Conservation (phyloP, 2,888 invertebrate genomes). For the Noctua fimbriata region DNA sequence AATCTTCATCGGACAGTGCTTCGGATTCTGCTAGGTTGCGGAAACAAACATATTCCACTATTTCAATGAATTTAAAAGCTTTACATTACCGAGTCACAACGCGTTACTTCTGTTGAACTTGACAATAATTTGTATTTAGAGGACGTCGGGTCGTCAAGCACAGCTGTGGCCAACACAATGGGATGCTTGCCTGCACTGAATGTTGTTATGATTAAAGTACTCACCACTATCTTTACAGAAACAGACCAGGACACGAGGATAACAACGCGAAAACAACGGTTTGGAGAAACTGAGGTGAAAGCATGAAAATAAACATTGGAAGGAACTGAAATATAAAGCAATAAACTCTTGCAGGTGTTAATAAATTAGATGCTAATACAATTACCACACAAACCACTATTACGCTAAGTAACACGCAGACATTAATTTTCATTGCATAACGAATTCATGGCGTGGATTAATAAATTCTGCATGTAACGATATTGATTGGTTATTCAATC, state of each 20-base stretch:
- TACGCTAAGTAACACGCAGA: conserved; percentile 49
- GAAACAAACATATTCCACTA: conserved; percentile 23
- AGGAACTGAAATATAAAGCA: conserved; percentile 24
- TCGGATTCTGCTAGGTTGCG: conserved; percentile 30
- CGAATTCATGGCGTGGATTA: conserved; percentile 50
- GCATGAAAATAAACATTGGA: conserved; percentile 12
- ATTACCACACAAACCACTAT: conserved; percentile 48
- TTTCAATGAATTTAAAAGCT: conserved; percentile 43
- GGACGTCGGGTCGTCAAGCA: conserved; percentile 75
- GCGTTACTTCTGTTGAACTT: conserved; percentile 82
- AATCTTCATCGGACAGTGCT: background rate
- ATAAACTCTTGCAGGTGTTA: conserved; percentile 36
- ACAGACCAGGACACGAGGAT: conserved; percentile 45
- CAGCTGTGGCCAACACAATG: conserved; percentile 83
- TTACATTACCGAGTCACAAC: conserved; percentile 70
- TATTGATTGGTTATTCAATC: conserved; percentile 62
- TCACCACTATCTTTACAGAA: conserved; percentile 64
- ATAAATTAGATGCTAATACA: conserved; percentile 52
- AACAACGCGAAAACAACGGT: conserved; percentile 36
- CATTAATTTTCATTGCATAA: conserved; percentile 60
- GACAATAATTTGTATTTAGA: conserved; percentile 83
- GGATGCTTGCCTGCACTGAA: conserved; percentile 69
- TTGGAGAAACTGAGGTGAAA: conserved; percentile 17
- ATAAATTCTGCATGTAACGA: conserved; percentile 60
- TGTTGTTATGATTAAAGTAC: conserved; percentile 77